Evolutionary conservation across 1,140 invertebrate genomes (phyloP).

Genomic region (Polyergus mexicanus): DNA sequence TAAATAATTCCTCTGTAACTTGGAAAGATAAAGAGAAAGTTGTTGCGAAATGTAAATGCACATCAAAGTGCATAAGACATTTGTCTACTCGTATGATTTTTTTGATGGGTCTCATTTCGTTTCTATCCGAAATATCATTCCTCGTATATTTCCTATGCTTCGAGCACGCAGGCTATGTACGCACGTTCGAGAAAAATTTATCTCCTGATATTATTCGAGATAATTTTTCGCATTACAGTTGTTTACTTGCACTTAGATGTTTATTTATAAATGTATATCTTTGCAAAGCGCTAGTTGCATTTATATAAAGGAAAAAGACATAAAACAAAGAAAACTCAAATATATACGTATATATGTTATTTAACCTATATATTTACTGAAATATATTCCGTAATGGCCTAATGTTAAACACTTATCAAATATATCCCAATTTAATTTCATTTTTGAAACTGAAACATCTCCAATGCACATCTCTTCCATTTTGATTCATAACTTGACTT

Average conservation of each 20-base stretch:
- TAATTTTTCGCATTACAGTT: background rate
- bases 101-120: background rate
- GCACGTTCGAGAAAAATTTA: background rate
- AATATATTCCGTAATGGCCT: too few species aligned
- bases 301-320: background rate
- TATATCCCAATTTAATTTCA: background rate
- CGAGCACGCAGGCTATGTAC: background rate
- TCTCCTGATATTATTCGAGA: background rate
- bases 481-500: constrained; percentile 30
- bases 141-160: background rate
- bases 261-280: constrained; percentile 6
- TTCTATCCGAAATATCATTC: background rate
- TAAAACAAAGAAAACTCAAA: background rate
- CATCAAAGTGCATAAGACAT: background rate
- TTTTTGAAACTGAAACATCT: constrained; percentile 26
- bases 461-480: background rate
- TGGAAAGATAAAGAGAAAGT: constrained; percentile 9
- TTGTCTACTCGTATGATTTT: background rate
- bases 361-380: too few species aligned
- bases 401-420: constrained; percentile 7
- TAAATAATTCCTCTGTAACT: constrained; percentile 16
- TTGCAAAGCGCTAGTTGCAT: background rate
- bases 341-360: background rate
- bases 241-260: background rate
- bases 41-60: constrained; percentile 15